phyloP scores from a whole-genome alignment of 2,888 invertebrate genomes.

The Arge pagana region DNA sequence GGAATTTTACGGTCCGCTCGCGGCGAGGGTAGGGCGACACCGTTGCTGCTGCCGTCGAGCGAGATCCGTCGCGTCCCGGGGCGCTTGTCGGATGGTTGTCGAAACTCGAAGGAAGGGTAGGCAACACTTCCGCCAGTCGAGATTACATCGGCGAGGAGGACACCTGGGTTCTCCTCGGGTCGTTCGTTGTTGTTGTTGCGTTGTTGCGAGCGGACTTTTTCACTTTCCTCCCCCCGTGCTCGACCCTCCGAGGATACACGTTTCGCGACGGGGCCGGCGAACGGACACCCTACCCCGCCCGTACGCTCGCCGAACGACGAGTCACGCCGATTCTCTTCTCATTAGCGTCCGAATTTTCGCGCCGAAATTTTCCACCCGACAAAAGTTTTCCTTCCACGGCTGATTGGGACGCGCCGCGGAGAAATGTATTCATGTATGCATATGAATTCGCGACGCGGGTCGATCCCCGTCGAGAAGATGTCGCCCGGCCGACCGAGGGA shows the following conservation, averaged over 20 bases:
- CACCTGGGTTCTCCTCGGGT: too few relatives aligned
- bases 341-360: slow-evolving; percentile 22
- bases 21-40: too few relatives aligned
- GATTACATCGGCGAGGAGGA: too few relatives aligned
- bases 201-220: not conserved
- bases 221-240: slow-evolving; percentile 1
- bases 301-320: slow-evolving; percentile 23
- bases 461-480: too few relatives aligned
- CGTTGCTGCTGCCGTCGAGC: too few relatives aligned
- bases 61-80: too few relatives aligned
- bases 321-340: slow-evolving; percentile 20
- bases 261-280: slow-evolving; percentile 26
- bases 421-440: slow-evolving; percentile 58
- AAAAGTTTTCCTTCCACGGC: slow-evolving; percentile 32
- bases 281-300: slow-evolving; percentile 21
- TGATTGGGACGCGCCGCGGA: slow-evolving; percentile 48
- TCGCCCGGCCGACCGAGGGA: slow-evolving; percentile 31
- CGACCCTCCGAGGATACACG: slow-evolving; percentile 31
- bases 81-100: too few relatives aligned
- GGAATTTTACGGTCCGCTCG: too few relatives aligned
- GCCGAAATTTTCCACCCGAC: slow-evolving; percentile 16
- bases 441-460: slow-evolving; percentile 54
- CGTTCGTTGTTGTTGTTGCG: not conserved
- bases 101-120: too few relatives aligned
- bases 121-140: too few relatives aligned